Conservation (phyloP, 2,888 invertebrate species). For the Andricus curvator region DNA sequence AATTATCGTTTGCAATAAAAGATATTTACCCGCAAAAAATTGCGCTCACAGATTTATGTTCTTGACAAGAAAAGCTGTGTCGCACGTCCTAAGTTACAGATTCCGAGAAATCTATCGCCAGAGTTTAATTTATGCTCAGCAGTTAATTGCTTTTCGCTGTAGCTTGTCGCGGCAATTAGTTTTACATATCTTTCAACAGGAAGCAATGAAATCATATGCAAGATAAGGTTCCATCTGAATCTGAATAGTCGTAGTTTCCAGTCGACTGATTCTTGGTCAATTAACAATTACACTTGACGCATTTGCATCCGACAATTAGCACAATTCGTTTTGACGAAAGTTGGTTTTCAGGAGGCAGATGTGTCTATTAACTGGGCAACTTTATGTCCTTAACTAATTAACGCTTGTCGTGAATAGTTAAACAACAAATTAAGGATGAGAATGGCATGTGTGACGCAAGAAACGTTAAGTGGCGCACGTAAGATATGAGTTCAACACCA, state of each 20-base stretch:
- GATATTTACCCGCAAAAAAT: too few relatives aligned
- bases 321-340: conserved; percentile 3
- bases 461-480: conserved; percentile 67
- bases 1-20: too few relatives aligned
- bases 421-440: conserved; percentile 72
- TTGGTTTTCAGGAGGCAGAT: not conserved
- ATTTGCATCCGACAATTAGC: conserved; percentile 32
- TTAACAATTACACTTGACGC: conserved; percentile 2
- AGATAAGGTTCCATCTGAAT: conserved; percentile 10
- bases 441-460: conserved; percentile 62
- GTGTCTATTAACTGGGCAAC: conserved; percentile 24
- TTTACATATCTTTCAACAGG: conserved; percentile 30
- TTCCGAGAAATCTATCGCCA: conserved; percentile 23
- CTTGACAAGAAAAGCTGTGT: too few relatives aligned
- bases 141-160: too few relatives aligned
- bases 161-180: not conserved
- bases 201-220: not conserved
- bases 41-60: too few relatives aligned
- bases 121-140: not conserved
- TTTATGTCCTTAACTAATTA: conserved; percentile 74
- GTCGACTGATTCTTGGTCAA: conserved; percentile 24
- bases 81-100: not conserved
- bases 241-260: conserved; percentile 7
- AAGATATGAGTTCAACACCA: conserved; percentile 38
- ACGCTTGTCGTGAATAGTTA: conserved; percentile 73